Evolutionary conservation across 2,797 vertebrate genomes (phyloP), one percentile per base, ranked within the genome.

Genomic region (Danio albolineatus): DNA sequence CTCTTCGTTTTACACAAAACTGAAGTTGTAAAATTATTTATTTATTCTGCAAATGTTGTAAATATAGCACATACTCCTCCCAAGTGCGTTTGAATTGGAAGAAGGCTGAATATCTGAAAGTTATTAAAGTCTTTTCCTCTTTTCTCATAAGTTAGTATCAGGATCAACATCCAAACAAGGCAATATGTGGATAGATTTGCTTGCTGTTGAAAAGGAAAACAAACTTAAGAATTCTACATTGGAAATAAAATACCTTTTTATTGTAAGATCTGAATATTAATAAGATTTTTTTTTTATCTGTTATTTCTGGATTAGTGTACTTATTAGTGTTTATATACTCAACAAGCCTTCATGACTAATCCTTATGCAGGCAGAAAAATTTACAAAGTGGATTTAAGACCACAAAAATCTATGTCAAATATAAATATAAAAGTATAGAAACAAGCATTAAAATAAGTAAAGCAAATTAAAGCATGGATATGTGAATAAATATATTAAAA

Each of bases 101-200:
- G 4, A 56, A 10, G 10, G 57, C 19, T 56, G 21, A 56, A 46
- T 56, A 46, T 66, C 10, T 66, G 0, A 10, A 46, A 4, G 12
- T 57, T 28, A 28, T 28, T 28, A 28, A 28, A 28, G 28, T 28
- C 28, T 57, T 60, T 8, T 12, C 17, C 4, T 10, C 8, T 43
- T 41, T 56, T 72, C 17, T 43, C 7, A 4, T 12, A 56, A 71
- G 39, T 16, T 9, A n/a, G n/a, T 65, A 19, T 56, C 17, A 53
- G 60, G 60, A 64, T 54, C 59, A 75, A 75, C 62, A 75, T 43
- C 48, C 41, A 43, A 64, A 65, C 21, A 60, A 6, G 7, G 60
- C 7, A 64, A 39, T 4, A 54, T 10, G 6, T 41, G 17, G 48
- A 41, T 38, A 64, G 13, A 53, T 38, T 41, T 53, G 17, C 38